Evolutionary conservation across 2,888 invertebrate genomes (phyloP), one percentile per base, ranked within the genome.

Genomic region (Ctena decussata): DNA sequence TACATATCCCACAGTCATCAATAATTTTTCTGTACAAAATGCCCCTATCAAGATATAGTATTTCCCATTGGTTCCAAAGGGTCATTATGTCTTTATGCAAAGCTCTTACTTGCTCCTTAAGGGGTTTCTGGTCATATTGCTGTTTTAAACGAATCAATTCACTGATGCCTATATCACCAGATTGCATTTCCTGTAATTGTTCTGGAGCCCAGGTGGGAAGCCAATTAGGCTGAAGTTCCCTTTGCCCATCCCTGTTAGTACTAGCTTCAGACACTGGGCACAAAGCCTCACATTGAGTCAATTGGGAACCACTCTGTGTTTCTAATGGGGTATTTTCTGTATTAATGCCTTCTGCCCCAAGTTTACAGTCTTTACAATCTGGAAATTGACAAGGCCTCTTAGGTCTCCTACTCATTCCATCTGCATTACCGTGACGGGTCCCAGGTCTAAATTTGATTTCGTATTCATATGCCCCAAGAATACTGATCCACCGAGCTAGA

Each of bases 401-500:
- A 15, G 49, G 49, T 49, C n/a, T 41, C 15, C 41, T 41, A 11
- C 8, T 11, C 41, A 41, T 41, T 6, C 8, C 15, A 15, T 41
- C 41, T 15, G 49, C 49, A 49, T 49, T 49, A 5, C 12, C 21
- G n/a, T 49, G 49, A 11, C 8, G n/a, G n/a, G 8, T 8, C 8
- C 49, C 49, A 49, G 49, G 49, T 21, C 49, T 12, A 49, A 21
- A 49, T 15, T 15, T 5, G 8, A 49, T 8, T 5, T 49, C 49
- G 21, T 49, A 49, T n/a, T 49, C 49, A 49, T 49, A 49, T 21
- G n/a, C n/a, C 3, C 49, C 49, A 12, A 49, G n/a, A 49, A 49
- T 49, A 21, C 49, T 49, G 15, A 49, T 49, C 79, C 85, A 85
- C 30, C 82, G 27, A 15, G 79, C 82, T 18, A 80, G 30, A 73